phyloP scores from a whole-genome alignment of 2,113 vertebrate genomes.

The Mirza zaza region DNA sequence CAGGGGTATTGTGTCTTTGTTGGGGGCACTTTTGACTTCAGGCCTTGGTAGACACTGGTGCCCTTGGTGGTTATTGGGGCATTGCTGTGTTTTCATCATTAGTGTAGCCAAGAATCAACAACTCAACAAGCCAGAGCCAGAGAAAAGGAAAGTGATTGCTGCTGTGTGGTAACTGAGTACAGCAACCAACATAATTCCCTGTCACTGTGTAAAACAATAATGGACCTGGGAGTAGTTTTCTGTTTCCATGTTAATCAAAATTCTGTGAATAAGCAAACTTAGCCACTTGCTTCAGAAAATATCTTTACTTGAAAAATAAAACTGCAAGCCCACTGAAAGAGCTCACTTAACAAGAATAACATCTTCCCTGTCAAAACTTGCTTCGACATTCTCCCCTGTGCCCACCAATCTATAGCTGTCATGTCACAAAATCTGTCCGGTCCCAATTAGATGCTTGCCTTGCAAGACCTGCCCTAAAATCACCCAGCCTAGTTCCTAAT shows the following conservation, averaged over 20 bases:
- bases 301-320: conserved; percentile 47
- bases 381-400: not conserved
- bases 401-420: not conserved
- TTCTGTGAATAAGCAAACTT: conserved; percentile 48
- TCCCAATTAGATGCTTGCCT: not conserved
- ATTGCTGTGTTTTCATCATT: not conserved
- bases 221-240: conserved; percentile 7
- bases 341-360: conserved; percentile 3
- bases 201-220: not conserved
- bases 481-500: not conserved
- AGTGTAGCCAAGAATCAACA: not conserved
- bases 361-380: not conserved
- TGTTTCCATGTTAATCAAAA: conserved; percentile 19
- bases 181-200: conserved; percentile 31
- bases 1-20: not conserved
- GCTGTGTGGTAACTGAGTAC: not conserved
- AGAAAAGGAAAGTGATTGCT: conserved; percentile 11
- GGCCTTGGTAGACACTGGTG: not conserved
- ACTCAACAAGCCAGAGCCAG: not conserved
- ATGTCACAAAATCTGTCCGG: not conserved
- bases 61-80: not conserved
- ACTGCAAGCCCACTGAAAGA: conserved; percentile 18
- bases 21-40: not conserved
- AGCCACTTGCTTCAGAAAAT: conserved; percentile 41
- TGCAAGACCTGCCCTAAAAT: not conserved